phyloP scores from a whole-genome alignment of 2,113 vertebrate genomes.

The Poeciliopsis retropinna region DNA sequence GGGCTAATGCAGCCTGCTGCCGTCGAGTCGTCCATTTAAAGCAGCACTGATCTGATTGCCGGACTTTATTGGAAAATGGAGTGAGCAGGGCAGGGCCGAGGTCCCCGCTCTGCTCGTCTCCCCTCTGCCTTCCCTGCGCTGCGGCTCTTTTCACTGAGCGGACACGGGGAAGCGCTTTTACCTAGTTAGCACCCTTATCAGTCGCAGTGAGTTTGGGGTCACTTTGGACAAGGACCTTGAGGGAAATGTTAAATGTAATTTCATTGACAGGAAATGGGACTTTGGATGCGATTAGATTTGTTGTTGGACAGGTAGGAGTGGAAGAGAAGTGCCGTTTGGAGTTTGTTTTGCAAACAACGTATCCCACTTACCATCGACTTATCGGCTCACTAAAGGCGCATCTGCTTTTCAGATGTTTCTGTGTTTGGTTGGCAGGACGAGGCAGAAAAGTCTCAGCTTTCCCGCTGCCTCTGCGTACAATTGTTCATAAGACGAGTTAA shows the following conservation, averaged over 20 bases:
- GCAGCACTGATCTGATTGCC: conserved; percentile 85
- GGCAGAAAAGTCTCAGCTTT: conserved; percentile 37
- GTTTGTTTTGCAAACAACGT: conserved; percentile 57
- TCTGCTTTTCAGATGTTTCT: conserved; percentile 33
- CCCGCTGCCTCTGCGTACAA: not conserved
- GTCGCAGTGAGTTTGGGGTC: conserved; percentile 74
- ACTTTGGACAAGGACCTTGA: conserved; percentile 76
- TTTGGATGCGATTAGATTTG: conserved; percentile 72
- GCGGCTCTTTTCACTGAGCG: conserved; percentile 50
- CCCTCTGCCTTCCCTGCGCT: conserved; percentile 20
- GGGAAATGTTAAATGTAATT: conserved; percentile 81
- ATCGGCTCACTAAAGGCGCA: conserved; percentile 10
- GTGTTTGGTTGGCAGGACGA: conserved; percentile 16
- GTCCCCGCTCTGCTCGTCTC: conserved; percentile 32
- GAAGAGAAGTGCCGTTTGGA: conserved; percentile 56
- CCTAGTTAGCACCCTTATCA: conserved; percentile 82
- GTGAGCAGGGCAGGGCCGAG: conserved; percentile 52
- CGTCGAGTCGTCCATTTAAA: conserved; percentile 85
- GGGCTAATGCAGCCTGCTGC: conserved; percentile 83
- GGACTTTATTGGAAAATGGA: conserved; percentile 86
- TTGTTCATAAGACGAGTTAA: not conserved
- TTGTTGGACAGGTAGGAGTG: conserved; percentile 68
- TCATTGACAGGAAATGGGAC: conserved; percentile 78
- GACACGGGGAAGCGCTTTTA: conserved; percentile 76
- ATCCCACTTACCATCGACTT: conserved; percentile 29